These are phyloP conservation scores for Timandra comae DNA, from an alignment of 2,888 invertebrate species.

Conservation along the genomic window DNA sequence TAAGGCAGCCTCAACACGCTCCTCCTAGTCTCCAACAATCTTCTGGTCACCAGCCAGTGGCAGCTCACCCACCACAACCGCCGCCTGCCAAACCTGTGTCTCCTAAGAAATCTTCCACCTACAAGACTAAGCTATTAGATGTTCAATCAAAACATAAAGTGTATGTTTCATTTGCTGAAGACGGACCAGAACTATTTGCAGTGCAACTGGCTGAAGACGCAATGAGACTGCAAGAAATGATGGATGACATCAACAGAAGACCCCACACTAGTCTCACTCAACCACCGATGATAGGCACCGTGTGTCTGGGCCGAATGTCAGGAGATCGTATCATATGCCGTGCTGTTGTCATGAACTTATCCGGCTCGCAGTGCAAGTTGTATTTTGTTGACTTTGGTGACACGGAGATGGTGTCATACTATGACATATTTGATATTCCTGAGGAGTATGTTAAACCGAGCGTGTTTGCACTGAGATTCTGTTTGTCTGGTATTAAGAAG, in stretches of 20 bases:
- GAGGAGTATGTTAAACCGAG: slow-evolving; percentile 82
- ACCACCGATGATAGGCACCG: slow-evolving; percentile 84
- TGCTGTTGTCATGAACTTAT: slow-evolving; percentile 85
- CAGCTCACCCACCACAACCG: slow-evolving; percentile 18
- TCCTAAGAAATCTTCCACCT: slow-evolving; percentile 67
- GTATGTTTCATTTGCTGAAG: slow-evolving; percentile 85
- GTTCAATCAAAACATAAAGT: slow-evolving; percentile 79
- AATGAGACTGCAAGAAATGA: slow-evolving; percentile 79
- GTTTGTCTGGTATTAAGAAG: slow-evolving; percentile 82
- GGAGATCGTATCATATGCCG: slow-evolving; percentile 83
- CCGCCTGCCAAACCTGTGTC: slow-evolving; percentile 34
- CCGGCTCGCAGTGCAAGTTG: slow-evolving; percentile 83
- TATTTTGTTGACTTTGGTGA: slow-evolving; percentile 90
- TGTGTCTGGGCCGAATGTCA: slow-evolving; percentile 84
- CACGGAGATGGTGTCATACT: slow-evolving; percentile 82
- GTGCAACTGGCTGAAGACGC: slow-evolving; percentile 81
- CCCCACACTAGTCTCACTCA: slow-evolving; percentile 79
- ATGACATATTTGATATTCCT: slow-evolving; percentile 85
- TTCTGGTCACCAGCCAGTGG: not conserved
- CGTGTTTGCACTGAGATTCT: slow-evolving; percentile 86
- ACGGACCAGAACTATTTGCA: slow-evolving; percentile 87
- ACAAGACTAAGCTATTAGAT: slow-evolving; percentile 69
- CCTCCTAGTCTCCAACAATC: slow-evolving; percentile 7
- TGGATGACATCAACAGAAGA: slow-evolving; percentile 82
- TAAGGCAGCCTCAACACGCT: slow-evolving; percentile 49